Base-by-base conservation (phyloP, 2,888 invertebrate species). In the Synanthedon tipuliformis region DNA sequence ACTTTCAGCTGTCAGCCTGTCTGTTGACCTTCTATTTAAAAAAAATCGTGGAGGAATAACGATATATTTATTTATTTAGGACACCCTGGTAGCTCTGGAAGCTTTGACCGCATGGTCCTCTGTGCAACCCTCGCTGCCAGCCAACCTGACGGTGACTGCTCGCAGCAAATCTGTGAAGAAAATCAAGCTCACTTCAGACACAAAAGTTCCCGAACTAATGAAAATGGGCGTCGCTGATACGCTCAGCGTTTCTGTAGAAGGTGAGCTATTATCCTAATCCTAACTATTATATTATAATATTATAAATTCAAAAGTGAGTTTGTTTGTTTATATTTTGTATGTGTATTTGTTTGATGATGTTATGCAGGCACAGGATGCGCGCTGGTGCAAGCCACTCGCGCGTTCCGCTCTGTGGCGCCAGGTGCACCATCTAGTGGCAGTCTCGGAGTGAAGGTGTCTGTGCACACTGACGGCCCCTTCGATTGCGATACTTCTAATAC, bases 11-110 rank as follows among this genome's bases (percentile, higher is more conserved):
- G 18, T 18, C 18, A 18, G 18, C 18, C 2, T 18, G 18, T 18
- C 3, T 18, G 18, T 18, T 18, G 3, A 18, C n/a, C n/a, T n/a
- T 18, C 18, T 18, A 3, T 18, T 18, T 18, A 18, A 16, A 16
- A 16, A 16, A 16, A 16, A 16, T 18, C 18, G 18, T 18, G 18
- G 16, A 16, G 16, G 16, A 18, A 18, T 18, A 3, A 18, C 7
- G 27, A 27, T 27, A 27, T 27, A 7, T 34, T 34, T 34, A 3
- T 34, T 34, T 34, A 34, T 52, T 0, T 73, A 90, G 90, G 90
- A 90, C 59, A 90, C 90, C 0, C 71, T 90, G 34, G 82, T 91
- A 52, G 90, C 88, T 1, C 69, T 91, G 8, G 89, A 90, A 71
- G 90, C 89, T 0, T 61, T 90, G 4, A 72, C 84, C 0, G 71